Base-by-base conservation (phyloP, 53 echinoderm and acorn worm genomes). In the Henricia sp. region DNA sequence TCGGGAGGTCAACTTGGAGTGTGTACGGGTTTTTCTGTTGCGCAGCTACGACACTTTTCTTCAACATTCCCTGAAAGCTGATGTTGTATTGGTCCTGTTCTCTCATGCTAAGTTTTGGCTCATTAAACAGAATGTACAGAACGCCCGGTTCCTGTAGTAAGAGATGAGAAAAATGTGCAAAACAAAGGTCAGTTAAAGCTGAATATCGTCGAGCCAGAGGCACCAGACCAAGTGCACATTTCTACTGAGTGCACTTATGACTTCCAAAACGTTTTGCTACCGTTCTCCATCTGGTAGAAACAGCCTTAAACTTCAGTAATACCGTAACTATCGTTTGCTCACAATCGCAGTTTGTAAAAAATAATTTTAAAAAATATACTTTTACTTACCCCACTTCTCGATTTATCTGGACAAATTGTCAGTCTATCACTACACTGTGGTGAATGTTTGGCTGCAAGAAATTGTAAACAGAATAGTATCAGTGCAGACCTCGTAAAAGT, bases 341-440 rank as follows among this genome's bases (percentile, higher is more conserved):
- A n/a, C n/a, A n/a, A n/a, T n/a, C n/a, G n/a, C n/a, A n/a, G n/a
- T n/a, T n/a, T n/a, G n/a, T n/a, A n/a, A n/a, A n/a, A n/a, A n/a
- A n/a, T n/a, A n/a, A n/a, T n/a, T n/a, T n/a, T n/a, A n/a, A n/a
- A n/a, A n/a, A n/a, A n/a, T n/a, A n/a, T n/a, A n/a, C n/a, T n/a
- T n/a, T 50, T 71, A 85, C 91, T 86, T 63, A 91, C 91, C 91
- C 91, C 86, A 54, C 66, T 75, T 66, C 48, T 82, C 2, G 82
- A 72, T 71, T 36, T 73, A 9, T 70, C 72, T n/a, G 91, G 91
- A 28, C 64, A 44, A 51, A 86, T 91, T 6, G 34, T 48, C 33
- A 52, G 35, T 26, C 54, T 83, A 35, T 10, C n/a, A 37, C 52
- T 86, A 83, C 67, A 91, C 44, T 50, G 86, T 74, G 62, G 26